These are phyloP conservation scores for Symphodus melops DNA, from an alignment of 2,113 vertebrate genomes.

Conservation along the genomic window DNA sequence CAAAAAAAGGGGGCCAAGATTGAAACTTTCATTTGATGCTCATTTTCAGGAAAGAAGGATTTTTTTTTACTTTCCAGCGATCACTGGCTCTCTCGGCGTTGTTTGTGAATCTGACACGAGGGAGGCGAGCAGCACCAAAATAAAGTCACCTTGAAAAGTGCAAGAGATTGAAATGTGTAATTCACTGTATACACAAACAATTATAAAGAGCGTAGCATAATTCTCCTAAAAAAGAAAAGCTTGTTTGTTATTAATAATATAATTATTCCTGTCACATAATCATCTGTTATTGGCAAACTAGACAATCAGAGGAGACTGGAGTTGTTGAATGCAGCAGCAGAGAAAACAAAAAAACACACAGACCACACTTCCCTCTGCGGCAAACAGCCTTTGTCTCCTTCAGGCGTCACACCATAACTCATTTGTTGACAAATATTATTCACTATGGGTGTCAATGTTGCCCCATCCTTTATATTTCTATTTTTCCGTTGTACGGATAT, in stretches of 20 bases:
- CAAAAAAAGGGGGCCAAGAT: neutral
- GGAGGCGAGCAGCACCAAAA: neutral
- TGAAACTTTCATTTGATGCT: conserved; percentile 19
- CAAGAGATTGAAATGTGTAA: neutral
- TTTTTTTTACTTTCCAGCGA: conserved; percentile 9
- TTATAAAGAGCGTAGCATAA: neutral
- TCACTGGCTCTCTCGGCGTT: neutral
- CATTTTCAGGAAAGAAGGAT: conserved; percentile 8
- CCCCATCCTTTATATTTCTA: conserved; percentile 67
- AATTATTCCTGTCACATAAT: conserved; percentile 37
- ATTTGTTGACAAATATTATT: conserved; percentile 67
- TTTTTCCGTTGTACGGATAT: conserved; percentile 66
- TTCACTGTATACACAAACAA: neutral
- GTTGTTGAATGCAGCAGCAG: conserved; percentile 39
- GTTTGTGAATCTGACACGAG: conserved; percentile 9
- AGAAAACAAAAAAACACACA: conserved; percentile 13
- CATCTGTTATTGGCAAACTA: conserved; percentile 8
- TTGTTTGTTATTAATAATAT: conserved; percentile 6
- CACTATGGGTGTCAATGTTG: conserved; percentile 68
- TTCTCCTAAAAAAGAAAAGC: neutral
- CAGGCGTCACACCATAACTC: conserved; percentile 52
- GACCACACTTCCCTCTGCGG: conserved; percentile 35
- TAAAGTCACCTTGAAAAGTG: conserved; percentile 27
- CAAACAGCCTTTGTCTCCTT: conserved; percentile 49
- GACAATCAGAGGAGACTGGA: conserved; percentile 21